phyloP scores from a whole-genome alignment of 1,140 invertebrate genomes.

The Formica exsecta region DNA sequence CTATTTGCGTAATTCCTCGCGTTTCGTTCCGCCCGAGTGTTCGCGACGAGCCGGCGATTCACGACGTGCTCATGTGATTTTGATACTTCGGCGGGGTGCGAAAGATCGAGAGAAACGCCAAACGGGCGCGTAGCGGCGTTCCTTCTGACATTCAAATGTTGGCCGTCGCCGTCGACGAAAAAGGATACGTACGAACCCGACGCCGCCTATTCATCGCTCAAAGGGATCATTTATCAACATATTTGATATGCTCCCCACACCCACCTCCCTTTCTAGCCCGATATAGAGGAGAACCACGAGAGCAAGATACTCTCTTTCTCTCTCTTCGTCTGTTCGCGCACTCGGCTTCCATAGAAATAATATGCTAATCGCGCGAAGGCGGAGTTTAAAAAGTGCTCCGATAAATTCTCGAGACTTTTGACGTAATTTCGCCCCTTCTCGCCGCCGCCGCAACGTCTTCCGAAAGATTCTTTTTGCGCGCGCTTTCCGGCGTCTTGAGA shows the following conservation, averaged over 20 bases:
- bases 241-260: constrained; percentile 85
- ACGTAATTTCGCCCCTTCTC: constrained; percentile 84
- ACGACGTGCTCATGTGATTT: constrained; percentile 65
- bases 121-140: constrained; percentile 66
- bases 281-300: constrained; percentile 49
- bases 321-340: constrained; percentile 66
- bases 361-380: constrained; percentile 86
- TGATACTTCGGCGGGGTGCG: constrained; percentile 62
- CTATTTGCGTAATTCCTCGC: constrained; percentile 45
- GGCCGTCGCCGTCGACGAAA: constrained; percentile 69
- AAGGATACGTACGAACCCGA: constrained; percentile 77
- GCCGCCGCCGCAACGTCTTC: constrained; percentile 74
- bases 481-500: constrained; percentile 79
- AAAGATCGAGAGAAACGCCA: constrained; percentile 48
- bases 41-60: constrained; percentile 50
- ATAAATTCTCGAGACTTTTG: constrained; percentile 86
- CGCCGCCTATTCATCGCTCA: constrained; percentile 83
- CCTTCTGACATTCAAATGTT: constrained; percentile 85
- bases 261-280: constrained; percentile 65
- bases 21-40: constrained; percentile 70
- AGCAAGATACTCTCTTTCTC: constrained; percentile 56
- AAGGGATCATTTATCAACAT: constrained; percentile 87
- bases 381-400: constrained; percentile 86
- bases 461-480: constrained; percentile 84
- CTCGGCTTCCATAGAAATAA: constrained; percentile 84